These are phyloP conservation scores for Rhyacophila evoluta DNA, from an alignment of 2,888 invertebrate genomes.

Conservation along the genomic window DNA sequence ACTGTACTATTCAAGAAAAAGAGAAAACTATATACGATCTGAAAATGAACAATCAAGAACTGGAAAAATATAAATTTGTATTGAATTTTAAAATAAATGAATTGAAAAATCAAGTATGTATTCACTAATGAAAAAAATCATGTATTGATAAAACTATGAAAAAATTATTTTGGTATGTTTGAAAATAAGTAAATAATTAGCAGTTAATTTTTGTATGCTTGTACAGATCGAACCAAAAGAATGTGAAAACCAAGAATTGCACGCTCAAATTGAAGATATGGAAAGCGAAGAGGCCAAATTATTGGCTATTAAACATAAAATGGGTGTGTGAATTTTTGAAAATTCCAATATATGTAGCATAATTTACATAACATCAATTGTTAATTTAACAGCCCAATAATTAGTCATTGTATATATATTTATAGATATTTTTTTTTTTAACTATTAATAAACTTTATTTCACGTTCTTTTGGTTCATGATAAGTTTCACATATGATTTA, in stretches of 20 bases:
- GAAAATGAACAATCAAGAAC: conserved; percentile 85
- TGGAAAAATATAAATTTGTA: conserved; percentile 93
- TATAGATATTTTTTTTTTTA: too few relatives aligned
- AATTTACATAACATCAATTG: too few relatives aligned
- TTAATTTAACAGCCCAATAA: too few relatives aligned
- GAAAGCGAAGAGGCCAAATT: conserved; percentile 83
- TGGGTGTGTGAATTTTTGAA: conserved; percentile 35
- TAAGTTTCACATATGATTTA: background rate
- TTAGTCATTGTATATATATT: too few relatives aligned
- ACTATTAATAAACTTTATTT: background rate
- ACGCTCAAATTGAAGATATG: conserved; percentile 86
- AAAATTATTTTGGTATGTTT: too few relatives aligned
- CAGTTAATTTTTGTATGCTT: conserved; percentile 9
- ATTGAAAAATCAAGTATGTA: conserved; percentile 77
- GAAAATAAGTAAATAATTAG: background rate
- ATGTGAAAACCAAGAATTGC: conserved; percentile 82
- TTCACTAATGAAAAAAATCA: too few relatives aligned
- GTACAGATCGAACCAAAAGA: conserved; percentile 86
- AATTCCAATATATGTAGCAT: too few relatives aligned
- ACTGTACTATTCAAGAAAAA: conserved; percentile 86
- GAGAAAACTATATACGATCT: conserved; percentile 87
- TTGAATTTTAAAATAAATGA: conserved; percentile 91
- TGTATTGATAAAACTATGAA: too few relatives aligned
- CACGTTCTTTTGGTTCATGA: conserved; percentile 29
- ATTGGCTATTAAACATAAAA: conserved; percentile 63